Conservation (phyloP, 1,140 invertebrate species). For the Lucilia sericata region DNA sequence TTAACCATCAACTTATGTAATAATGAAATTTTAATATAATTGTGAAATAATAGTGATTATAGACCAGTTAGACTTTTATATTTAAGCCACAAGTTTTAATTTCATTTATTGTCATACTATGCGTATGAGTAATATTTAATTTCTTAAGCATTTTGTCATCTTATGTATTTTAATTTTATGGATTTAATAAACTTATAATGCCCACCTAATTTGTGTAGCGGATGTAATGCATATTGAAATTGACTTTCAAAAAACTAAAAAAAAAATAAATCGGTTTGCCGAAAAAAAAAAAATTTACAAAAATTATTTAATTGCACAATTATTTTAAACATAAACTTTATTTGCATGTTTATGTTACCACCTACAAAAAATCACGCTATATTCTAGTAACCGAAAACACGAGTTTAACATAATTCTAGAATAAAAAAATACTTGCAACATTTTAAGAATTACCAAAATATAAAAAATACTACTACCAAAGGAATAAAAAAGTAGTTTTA, state of each 20-base stretch:
- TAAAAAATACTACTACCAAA: neutral
- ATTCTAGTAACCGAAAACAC: neutral
- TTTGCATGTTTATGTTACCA: conserved; percentile 14
- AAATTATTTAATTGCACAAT: conserved; percentile 13
- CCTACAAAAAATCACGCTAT: conserved; percentile 18
- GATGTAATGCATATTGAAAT: neutral
- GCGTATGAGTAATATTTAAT: no score
- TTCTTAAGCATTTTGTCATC: no score
- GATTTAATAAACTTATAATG: neutral
- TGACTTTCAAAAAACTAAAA: neutral
- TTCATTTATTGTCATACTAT: no score
- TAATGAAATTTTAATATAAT: no score
- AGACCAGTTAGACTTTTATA: no score
- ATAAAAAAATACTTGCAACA: neutral
- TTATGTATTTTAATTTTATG: no score
- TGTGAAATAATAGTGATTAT: no score
- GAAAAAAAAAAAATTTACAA: neutral
- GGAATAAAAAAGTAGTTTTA: neutral
- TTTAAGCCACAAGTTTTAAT: no score
- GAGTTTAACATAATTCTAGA: neutral
- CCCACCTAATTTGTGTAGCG: neutral
- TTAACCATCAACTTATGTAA: no score
- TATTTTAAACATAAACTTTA: neutral
- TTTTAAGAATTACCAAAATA: neutral
- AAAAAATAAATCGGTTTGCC: neutral